Evolutionary conservation across 2,113 vertebrate genomes (phyloP), one percentile per base, ranked within the genome.

Genomic region (Ursus arctos): DNA sequence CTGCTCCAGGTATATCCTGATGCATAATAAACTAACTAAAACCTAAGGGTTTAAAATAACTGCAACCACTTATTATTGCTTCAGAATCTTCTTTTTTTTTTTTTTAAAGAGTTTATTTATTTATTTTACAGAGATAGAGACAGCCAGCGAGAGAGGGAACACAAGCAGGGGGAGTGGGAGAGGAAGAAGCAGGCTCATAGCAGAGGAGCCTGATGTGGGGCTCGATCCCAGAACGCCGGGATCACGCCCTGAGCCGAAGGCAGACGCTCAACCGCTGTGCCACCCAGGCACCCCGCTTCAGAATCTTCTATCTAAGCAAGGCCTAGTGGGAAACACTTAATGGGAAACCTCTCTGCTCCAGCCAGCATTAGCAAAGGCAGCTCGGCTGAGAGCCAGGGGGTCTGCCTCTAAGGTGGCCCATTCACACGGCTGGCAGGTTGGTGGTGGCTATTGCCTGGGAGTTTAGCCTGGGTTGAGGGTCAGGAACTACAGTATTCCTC

Each of bases 261-360:
- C 36, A 36, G 36, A 36, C 36, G 36, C 36, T 36, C 2, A 36
- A 36, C 36, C 36, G 36, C 36, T 36, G 36, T 36, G 36, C 36
- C 36, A 36, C 36, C 36, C 36, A 36, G 36, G 36, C 36, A 36
- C 36, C 36, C 36, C 2, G 57, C 47, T n/a, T 40, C 63, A 80
- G 53, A 65, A 57, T 85, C 85, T 95, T 93, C 47, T 72, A 16
- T 13, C 26, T 65, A 97, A 79, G 63, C 51, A 57, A 87, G 31
- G 36, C 31, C 92, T 69, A 21, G 15, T 36, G 33, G 26, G 33
- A 40, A 49, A 83, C 11, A 15, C n/a, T 51, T 63, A 69, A n/a
- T 69, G 33, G 67, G 67, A 69, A 69, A 69, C 19, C 40, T 3
- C 14, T 61, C 71, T 51, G 10, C 26, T 65, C 85, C 47, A 28